Conservation (phyloP, 2,797 vertebrate species). For the Falco cherrug region DNA sequence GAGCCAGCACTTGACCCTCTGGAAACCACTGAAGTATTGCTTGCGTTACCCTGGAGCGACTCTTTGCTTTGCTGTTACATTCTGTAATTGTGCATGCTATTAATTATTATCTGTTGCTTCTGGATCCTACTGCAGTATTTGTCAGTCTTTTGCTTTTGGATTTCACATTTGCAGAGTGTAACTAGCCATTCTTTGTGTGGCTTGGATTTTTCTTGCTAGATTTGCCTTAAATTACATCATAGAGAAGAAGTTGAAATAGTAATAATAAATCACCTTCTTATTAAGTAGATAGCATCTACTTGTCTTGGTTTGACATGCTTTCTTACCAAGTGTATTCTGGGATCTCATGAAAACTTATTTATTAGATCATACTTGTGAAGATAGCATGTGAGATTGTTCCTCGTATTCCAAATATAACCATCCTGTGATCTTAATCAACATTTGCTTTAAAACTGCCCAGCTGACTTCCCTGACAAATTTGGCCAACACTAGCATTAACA, state of each 20-base stretch:
- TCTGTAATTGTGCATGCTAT: background rate
- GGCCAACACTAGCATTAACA: accelerated
- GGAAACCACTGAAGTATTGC: background rate
- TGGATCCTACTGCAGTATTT: background rate
- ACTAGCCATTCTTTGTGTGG: background rate
- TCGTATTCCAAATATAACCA: background rate
- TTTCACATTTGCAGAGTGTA: background rate
- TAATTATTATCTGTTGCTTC: background rate
- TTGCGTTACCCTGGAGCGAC: background rate
- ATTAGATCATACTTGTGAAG: background rate
- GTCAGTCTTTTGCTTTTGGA: background rate
- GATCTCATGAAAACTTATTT: background rate
- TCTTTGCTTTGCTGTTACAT: background rate
- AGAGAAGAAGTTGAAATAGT: background rate
- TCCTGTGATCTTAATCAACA: background rate
- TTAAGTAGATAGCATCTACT: background rate
- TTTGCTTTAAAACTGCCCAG: background rate
- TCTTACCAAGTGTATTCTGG: background rate
- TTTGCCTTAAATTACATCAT: background rate
- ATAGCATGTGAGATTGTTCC: background rate
- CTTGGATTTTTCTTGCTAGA: background rate
- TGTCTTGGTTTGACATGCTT: background rate
- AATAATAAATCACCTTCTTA: background rate
- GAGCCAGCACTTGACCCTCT: background rate
- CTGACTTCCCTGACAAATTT: background rate